Evolutionary conservation across 2,888 invertebrate species (phyloP), one percentile per base, ranked within the genome.

Genomic region (Mycalesis mineus): DNA sequence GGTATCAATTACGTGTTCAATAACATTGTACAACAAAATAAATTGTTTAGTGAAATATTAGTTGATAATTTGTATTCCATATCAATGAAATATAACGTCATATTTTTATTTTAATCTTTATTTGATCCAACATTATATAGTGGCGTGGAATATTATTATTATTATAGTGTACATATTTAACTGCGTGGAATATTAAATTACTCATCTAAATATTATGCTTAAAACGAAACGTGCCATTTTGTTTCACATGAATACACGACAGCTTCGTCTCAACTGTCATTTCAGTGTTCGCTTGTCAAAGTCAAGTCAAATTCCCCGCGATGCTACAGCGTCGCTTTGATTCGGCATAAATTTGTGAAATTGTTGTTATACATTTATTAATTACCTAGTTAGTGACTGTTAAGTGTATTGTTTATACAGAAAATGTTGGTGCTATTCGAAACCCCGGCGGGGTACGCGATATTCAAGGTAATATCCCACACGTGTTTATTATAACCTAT

Each of bases 391-490:
- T 57, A 22, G 58, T 39, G 45, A 31, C 13, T 41, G 22, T 14
- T 41, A 44, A 47, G 45, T 57, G 55, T 39, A 42, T 47, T 48
- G 39, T 49, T 9, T 7, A 7, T 42, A 47, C 17, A 40, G 14
- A 91, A 77, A 58, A 96, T 96, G 96, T 92, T 98, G 91, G 95
- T 98, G 69, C 85, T 98, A 65, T 97, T 98, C 78, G 97, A 98
- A 90, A 97, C 98, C 60, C 93, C 98, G 70, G 96, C 97, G 70
- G 97, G 98, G 61, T 97, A 96, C 90, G 98, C 97, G 50, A 93
- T 98, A 73, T 98, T 98, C 80, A 98, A 97, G 93, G 96, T 96
- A 91, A 84, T 75, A 83, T 54, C 17, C 66, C 72, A 78, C 86
- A 85, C 85, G 85, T 84, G 85, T 81, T 70, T 31, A 65, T 69